These are phyloP conservation scores for Ptychadena robeensis DNA, from an alignment of 2,797 vertebrate genomes.

Conservation along the genomic window DNA sequence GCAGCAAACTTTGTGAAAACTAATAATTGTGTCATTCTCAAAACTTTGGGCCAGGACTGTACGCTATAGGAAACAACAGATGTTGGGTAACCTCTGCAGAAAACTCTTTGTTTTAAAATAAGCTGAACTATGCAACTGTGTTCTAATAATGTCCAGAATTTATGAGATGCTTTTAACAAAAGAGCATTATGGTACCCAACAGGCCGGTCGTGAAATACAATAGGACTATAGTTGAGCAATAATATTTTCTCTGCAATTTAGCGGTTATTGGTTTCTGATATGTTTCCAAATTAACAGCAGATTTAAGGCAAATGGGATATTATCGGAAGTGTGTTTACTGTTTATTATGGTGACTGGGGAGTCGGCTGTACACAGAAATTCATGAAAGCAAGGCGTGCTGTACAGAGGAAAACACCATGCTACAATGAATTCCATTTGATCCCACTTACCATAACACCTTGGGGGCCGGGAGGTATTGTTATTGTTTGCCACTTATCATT, in stretches of 20 bases:
- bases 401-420: not conserved
- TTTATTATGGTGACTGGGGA: constrained; percentile 54
- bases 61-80: not conserved
- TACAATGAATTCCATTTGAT: not conserved
- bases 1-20: too few species aligned
- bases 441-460: not conserved
- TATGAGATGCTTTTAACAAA: constrained; percentile 49
- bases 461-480: not conserved
- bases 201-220: constrained; percentile 45
- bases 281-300: constrained; percentile 55
- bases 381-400: constrained; percentile 12
- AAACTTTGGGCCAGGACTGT: too few species aligned
- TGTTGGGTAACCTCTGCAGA: constrained; percentile 23
- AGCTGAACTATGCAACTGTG: not conserved
- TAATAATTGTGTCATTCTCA: too few species aligned
- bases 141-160: constrained; percentile 12
- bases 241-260: constrained; percentile 27
- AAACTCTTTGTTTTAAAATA: constrained; percentile 17
- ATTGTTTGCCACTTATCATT: too few species aligned
- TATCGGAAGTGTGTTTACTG: constrained; percentile 10
- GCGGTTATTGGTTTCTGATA: constrained; percentile 32
- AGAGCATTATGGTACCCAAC: constrained; percentile 47
- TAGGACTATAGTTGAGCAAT: constrained; percentile 6
- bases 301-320: constrained; percentile 37
- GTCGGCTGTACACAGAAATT: constrained; percentile 3